Percentiles rank a stretch among this genome's conserved stretches.
Conservation (phyloP, 2,888 invertebrate genomes). For the Mactromeris polynyma region DNA sequence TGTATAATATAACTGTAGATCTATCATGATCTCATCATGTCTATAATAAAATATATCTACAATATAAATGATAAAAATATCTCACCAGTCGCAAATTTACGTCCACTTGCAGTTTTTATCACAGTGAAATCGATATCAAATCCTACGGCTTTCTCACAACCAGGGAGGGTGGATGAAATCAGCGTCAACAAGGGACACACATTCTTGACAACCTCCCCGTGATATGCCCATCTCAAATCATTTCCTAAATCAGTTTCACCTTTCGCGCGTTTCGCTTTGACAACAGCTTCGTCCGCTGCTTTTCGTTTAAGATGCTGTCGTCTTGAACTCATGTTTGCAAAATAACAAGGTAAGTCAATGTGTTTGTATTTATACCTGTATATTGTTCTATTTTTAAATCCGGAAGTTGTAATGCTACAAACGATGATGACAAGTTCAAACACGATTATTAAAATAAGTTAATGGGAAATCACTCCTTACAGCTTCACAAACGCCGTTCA, state of each 20-base stretch:
- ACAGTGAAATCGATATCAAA: conserved; percentile 87
- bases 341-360: not conserved
- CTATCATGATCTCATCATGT: no score
- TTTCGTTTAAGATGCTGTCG: conserved; percentile 89
- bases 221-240: conserved; percentile 79
- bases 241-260: conserved; percentile 82
- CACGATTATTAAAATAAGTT: not conserved
- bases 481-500: no score
- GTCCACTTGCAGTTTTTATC: conserved; percentile 85
- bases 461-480: no score
- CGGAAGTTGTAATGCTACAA: conserved; percentile 35
- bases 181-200: conserved; percentile 78
- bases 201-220: conserved; percentile 77
- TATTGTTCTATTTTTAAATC: not conserved
- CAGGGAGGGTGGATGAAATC: conserved; percentile 77
- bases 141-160: conserved; percentile 83
- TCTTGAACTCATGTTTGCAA: conserved; percentile 68
- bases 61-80: no score
- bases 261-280: conserved; percentile 80
- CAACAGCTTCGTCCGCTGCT: conserved; percentile 85
- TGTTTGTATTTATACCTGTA: not conserved
- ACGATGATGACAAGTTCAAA: not conserved
- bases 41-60: no score
- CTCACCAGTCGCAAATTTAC: conserved; percentile 84
- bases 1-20: no score